These are phyloP conservation scores for Drosophila ananassae DNA, from an alignment of 1,140 invertebrate genomes.

Conservation along the genomic window DNA sequence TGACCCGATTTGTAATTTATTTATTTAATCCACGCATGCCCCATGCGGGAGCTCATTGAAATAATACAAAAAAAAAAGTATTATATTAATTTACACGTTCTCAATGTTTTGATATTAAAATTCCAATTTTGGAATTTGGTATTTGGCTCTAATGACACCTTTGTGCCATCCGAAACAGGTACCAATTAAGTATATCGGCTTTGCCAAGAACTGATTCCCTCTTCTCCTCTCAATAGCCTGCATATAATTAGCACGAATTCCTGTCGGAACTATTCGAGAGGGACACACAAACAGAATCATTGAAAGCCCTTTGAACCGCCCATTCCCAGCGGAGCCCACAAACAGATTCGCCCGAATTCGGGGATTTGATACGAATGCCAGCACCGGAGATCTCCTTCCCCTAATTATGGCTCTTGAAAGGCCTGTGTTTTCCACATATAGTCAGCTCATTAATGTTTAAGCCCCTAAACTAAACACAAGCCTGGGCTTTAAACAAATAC, in stretches of 20 bases:
- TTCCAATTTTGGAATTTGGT: slow-evolving; percentile 10
- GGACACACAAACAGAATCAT: slow-evolving; percentile 9
- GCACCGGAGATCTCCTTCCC: neutral
- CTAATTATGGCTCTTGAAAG: slow-evolving; percentile 8
- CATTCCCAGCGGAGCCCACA: neutral
- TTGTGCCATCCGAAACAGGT: neutral
- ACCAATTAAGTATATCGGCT: slow-evolving; percentile 22
- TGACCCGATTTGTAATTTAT: slow-evolving; percentile 67
- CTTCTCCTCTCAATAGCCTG: neutral
- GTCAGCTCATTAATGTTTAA: slow-evolving; percentile 22
- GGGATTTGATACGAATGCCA: slow-evolving; percentile 16
- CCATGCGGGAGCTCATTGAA: slow-evolving; percentile 6
- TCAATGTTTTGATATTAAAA: slow-evolving; percentile 26
- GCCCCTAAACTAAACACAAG: neutral
- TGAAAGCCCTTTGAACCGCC: slow-evolving; percentile 39
- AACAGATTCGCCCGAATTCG: slow-evolving; percentile 1
- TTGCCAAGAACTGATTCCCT: slow-evolving; percentile 6
- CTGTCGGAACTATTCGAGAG: slow-evolving; percentile 15
- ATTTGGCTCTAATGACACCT: neutral
- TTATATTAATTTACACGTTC: slow-evolving; percentile 36
- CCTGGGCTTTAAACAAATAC: slow-evolving; percentile 16
- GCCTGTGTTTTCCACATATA: slow-evolving; percentile 12
- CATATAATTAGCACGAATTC: slow-evolving; percentile 27
- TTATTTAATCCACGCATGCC: slow-evolving; percentile 46
- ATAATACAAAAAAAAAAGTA: slow-evolving; percentile 20